Conservation (phyloP, 2,797 vertebrate genomes). For the Echeneis naucrates region DNA sequence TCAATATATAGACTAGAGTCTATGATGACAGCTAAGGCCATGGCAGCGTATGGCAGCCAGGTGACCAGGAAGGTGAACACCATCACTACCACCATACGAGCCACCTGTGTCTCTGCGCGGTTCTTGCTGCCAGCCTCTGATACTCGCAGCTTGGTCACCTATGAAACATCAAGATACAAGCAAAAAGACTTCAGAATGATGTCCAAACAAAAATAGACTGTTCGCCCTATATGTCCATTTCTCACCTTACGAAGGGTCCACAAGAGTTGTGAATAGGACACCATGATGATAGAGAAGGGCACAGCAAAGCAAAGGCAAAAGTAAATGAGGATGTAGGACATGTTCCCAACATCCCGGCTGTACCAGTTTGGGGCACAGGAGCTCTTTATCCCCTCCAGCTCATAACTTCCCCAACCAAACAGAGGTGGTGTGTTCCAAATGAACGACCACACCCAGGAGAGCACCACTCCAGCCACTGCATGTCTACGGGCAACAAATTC, state of each 20-base stretch:
- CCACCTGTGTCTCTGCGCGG: conserved; percentile 86
- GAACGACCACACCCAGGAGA: conserved; percentile 87
- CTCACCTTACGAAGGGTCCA: conserved; percentile 83
- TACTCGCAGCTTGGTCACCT: conserved; percentile 81
- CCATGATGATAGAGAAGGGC: conserved; percentile 79
- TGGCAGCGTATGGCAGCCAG: conserved; percentile 88
- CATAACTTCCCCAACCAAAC: conserved; percentile 83
- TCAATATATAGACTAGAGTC: conserved; percentile 75
- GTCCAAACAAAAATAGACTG: background rate
- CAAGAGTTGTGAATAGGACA: conserved; percentile 80
- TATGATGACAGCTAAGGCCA: conserved; percentile 80
- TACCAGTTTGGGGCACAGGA: conserved; percentile 86
- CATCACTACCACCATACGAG: conserved; percentile 89
- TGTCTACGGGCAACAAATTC: conserved; percentile 64
- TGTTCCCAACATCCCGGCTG: conserved; percentile 76
- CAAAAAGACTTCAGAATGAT: background rate
- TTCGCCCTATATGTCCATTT: background rate
- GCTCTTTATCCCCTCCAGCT: conserved; percentile 81
- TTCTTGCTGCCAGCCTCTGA: conserved; percentile 70
- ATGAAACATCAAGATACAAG: conserved; percentile 26
- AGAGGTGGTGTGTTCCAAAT: conserved; percentile 86
- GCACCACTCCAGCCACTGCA: conserved; percentile 78
- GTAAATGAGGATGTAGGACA: conserved; percentile 85
- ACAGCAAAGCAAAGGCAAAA: conserved; percentile 83
- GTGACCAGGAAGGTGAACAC: conserved; percentile 88